Evolutionary conservation across 2,113 vertebrate genomes (phyloP).

Genomic region (Pseudorectes ferrugineus): DNA sequence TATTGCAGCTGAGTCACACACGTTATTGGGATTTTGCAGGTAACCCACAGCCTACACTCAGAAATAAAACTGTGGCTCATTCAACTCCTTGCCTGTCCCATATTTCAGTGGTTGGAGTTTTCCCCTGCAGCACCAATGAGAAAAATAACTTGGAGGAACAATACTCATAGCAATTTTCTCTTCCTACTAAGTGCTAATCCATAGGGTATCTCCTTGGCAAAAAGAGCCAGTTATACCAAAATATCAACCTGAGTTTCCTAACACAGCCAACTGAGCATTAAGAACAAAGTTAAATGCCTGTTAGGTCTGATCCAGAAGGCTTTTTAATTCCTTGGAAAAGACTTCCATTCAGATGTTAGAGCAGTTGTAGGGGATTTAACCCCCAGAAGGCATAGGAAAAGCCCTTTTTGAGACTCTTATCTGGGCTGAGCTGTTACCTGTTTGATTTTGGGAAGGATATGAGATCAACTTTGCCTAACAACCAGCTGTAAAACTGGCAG

Average conservation of each 20-base stretch:
- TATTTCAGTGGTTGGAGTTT: neutral
- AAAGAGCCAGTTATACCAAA: neutral
- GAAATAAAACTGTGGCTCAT: neutral
- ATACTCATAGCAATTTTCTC: neutral
- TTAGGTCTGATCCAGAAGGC: neutral
- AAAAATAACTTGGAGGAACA: neutral
- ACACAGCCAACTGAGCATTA: neutral
- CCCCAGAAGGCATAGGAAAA: neutral
- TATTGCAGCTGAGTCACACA: neutral
- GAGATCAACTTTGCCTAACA: neutral
- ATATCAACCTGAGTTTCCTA: neutral
- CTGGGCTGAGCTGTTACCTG: slow-evolving; percentile 4
- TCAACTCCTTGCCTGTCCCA: neutral
- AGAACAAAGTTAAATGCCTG: neutral
- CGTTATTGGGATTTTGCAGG: neutral
- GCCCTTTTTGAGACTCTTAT: neutral
- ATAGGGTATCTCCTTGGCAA: neutral
- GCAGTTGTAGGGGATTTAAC: neutral
- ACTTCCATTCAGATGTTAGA: neutral
- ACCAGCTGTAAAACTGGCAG: slow-evolving; percentile 9
- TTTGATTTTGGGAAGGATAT: neutral
- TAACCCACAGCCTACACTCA: neutral
- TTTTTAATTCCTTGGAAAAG: neutral
- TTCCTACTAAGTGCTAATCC: neutral
- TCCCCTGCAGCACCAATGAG: neutral